These are phyloP conservation scores for Anas acuta DNA, from an alignment of 2,797 vertebrate genomes.

Conservation along the genomic window DNA sequence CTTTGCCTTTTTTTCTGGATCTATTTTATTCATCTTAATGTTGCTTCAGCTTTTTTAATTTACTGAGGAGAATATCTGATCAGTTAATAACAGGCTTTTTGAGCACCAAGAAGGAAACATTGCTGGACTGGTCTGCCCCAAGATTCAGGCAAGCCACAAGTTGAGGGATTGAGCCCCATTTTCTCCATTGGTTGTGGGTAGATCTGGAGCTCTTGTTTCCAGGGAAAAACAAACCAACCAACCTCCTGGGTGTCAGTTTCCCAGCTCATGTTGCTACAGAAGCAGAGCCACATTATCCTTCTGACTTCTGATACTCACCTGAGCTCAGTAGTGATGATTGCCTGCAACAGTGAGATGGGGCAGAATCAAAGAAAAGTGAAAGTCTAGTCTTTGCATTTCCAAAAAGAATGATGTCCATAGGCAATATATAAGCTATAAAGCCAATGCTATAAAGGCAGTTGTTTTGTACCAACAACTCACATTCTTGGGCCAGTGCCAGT, in stretches of 20 bases:
- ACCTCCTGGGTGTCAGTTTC: neutral
- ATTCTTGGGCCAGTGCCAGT: neutral
- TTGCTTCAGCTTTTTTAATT: neutral
- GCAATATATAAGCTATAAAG: neutral
- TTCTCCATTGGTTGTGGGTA: neutral
- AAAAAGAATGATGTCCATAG: neutral
- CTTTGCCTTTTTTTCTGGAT: neutral
- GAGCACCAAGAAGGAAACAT: neutral
- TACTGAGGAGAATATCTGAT: neutral
- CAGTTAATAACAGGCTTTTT: neutral
- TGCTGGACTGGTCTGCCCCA: neutral
- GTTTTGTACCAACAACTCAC: neutral
- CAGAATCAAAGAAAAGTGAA: neutral
- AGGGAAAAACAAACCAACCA: neutral
- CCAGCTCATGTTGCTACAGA: neutral
- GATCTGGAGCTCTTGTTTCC: neutral
- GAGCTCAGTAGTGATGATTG: neutral
- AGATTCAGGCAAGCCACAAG: neutral
- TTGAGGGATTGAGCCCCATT: neutral
- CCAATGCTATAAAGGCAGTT: neutral
- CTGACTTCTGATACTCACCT: neutral
- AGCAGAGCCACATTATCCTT: fast-evolving
- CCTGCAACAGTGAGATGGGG: neutral
- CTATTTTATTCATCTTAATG: neutral
- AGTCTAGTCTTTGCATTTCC: neutral